Conservation (phyloP, 2,797 vertebrate genomes). For the Tarsius wallacei region DNA sequence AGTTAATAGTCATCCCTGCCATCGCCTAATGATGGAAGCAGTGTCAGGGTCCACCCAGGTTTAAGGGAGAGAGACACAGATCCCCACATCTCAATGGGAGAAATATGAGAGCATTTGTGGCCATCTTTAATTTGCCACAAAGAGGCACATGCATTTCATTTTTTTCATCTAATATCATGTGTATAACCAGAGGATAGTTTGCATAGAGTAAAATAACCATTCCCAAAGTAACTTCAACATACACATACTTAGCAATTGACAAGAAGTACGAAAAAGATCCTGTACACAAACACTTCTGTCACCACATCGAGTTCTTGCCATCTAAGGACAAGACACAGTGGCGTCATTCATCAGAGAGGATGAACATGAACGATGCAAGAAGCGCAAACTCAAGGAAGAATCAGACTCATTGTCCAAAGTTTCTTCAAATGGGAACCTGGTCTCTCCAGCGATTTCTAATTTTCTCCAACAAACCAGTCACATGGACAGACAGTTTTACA, state of each 20-base stretch:
- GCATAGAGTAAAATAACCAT: background rate
- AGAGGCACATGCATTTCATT: background rate
- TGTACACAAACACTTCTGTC: background rate
- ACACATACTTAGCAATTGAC: background rate
- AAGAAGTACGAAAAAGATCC: rapidly evolving
- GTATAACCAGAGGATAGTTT: background rate
- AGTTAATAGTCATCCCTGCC: background rate
- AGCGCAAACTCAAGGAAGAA: background rate
- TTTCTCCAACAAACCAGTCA: background rate
- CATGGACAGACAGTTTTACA: background rate
- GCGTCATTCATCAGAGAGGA: background rate
- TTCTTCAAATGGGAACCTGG: background rate
- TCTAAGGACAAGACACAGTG: background rate
- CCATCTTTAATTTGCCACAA: background rate
- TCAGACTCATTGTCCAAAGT: background rate
- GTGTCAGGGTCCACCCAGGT: background rate
- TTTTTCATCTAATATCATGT: background rate
- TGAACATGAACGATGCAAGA: background rate
- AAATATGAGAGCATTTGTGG: background rate
- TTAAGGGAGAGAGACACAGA: background rate
- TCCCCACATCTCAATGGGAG: background rate
- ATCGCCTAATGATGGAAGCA: background rate
- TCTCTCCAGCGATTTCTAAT: background rate
- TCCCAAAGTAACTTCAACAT: background rate
- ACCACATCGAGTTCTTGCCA: background rate